Base-by-base conservation (phyloP, 1,140 invertebrate genomes). In the Ips typographus region DNA sequence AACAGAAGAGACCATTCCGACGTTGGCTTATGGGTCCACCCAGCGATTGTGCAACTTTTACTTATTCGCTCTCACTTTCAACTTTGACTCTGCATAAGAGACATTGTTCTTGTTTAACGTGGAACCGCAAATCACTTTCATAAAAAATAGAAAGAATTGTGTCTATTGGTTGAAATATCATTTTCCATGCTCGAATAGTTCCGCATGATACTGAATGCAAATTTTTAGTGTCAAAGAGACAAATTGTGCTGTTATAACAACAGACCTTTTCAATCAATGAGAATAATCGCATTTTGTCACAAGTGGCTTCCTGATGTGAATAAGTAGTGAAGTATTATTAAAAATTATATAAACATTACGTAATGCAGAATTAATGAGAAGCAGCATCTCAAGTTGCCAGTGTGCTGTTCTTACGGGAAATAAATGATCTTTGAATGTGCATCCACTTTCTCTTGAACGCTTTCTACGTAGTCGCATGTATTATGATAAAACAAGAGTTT, bases 381-480 rank as follows among this genome's bases (percentile, higher is more conserved):
- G 43, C 59, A 61, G 59, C 59, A 61, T 61, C 59, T 38, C 56
- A 58, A 40, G 7, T 8, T 4, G 8, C 37, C 6, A 6, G 8
- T 36, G n/a, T 5, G 52, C 5, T 7, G 22, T 22, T 22, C 52
- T 59, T 40, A 59, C 40, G 57, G 42, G 57, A 59, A 59, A 59
- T 49, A 61, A 61, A 61, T 40, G 43, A 61, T 61, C 59, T 47
- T 61, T 49, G 39, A 49, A 44, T 61, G 59, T 49, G 43, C 59
- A 47, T 36, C 42, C 39, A 61, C 59, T 61, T 61, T 61, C 59
- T 61, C 59, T 2, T 22, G 42, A 41, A 43, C 42, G 47, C 59
- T 61, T 61, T 61, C 59, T 61, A 61, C 43, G 7, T 49, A 49
- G 22, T 22, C 7, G 6, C 22, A 49, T 49, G 44, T 49, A 49